A percentile compares a stretch with the other conserved stretches of the same genome.
These are phyloP conservation scores for Scaptomyza hsui DNA, from an alignment of 1,140 invertebrate species.

Conservation along the genomic window DNA sequence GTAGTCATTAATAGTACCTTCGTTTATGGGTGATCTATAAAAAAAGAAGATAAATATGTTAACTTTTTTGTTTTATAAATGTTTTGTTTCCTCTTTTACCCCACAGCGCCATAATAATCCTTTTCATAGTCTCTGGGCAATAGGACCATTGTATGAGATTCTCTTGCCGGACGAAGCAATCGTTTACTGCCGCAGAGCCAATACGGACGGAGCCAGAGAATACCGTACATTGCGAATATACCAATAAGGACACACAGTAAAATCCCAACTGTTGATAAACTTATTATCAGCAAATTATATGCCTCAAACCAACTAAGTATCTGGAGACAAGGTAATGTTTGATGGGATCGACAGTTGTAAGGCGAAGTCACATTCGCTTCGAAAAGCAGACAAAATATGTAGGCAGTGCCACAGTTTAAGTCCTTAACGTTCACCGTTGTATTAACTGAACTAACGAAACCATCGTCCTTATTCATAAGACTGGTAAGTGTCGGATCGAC, in stretches of 20 bases:
- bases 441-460: neutral
- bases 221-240: slow-evolving; percentile 33
- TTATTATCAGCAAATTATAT: slow-evolving; percentile 32
- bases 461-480: neutral
- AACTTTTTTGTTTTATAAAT: neutral
- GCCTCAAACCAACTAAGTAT: slow-evolving; percentile 36
- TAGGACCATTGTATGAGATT: slow-evolving; percentile 44
- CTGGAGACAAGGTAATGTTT: slow-evolving; percentile 24
- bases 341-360: slow-evolving; percentile 48
- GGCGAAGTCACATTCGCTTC: slow-evolving; percentile 9
- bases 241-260: slow-evolving; percentile 44
- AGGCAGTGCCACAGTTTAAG: slow-evolving; percentile 32
- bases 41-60: neutral
- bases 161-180: neutral
- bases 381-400: slow-evolving; percentile 43
- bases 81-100: slow-evolving; percentile 10
- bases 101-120: slow-evolving; percentile 10
- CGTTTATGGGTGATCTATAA: neutral
- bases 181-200: slow-evolving; percentile 41
- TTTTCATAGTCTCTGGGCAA: slow-evolving; percentile 23
- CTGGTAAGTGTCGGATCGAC: neutral
- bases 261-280: slow-evolving; percentile 30
- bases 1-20: slow-evolving; percentile 45
- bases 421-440: neutral
- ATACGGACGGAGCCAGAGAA: slow-evolving; percentile 47